These are phyloP conservation scores for Spisula solida DNA, from an alignment of 2,888 invertebrate species.

Conservation along the genomic window DNA sequence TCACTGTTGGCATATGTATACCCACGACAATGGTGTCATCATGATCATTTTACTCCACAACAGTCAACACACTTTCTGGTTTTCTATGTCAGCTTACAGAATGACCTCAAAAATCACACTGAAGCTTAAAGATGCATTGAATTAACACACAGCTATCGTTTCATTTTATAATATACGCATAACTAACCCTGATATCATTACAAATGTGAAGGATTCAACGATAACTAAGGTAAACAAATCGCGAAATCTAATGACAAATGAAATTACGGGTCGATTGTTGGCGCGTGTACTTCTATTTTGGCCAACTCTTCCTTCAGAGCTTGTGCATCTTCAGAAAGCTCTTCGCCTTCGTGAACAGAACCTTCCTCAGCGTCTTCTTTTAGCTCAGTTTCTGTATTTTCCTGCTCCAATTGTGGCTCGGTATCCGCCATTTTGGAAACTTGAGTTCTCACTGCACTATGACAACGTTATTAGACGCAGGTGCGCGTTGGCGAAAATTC, in stretches of 20 bases:
- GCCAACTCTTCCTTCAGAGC: constrained; percentile 84
- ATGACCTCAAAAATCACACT: neutral
- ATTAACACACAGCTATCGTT: neutral
- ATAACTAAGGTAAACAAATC: constrained; percentile 36
- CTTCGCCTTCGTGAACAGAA: constrained; percentile 67
- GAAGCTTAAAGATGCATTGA: neutral
- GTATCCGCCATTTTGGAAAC: constrained; percentile 62
- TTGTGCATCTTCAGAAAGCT: constrained; percentile 79
- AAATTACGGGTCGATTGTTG: constrained; percentile 76
- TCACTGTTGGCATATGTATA: too few relatives aligned
- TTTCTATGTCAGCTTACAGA: neutral
- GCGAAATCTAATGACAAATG: constrained; percentile 55
- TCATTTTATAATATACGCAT: neutral
- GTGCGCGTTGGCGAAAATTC: neutral
- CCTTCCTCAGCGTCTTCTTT: constrained; percentile 70
- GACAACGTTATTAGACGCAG: constrained; percentile 68
- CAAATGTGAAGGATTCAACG: neutral
- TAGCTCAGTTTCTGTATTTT: constrained; percentile 62
- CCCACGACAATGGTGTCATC: too few relatives aligned
- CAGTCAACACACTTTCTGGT: neutral
- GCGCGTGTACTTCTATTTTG: constrained; percentile 83
- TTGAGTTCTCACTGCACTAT: constrained; percentile 72
- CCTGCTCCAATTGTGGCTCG: constrained; percentile 57
- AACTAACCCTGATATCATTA: neutral
- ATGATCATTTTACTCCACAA: too few relatives aligned